Conservation (phyloP, 2,113 vertebrate genomes). For the Neotoma lepida region DNA sequence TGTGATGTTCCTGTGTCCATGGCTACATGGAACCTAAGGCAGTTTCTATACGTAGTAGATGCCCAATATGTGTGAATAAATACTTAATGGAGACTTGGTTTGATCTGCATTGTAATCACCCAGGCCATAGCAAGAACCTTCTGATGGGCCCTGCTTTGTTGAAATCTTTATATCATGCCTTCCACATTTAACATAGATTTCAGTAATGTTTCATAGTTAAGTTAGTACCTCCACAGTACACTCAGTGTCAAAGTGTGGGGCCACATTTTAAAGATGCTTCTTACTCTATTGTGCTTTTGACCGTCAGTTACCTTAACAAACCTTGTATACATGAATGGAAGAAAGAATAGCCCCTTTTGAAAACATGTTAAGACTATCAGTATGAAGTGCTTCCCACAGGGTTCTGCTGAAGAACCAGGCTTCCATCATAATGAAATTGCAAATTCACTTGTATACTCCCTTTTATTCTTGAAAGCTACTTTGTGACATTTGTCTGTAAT, state of each 20-base stretch:
- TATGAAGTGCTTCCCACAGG: slow-evolving; percentile 74
- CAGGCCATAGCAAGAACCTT: not conserved
- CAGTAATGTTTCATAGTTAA: slow-evolving; percentile 1
- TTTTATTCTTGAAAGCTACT: slow-evolving; percentile 70
- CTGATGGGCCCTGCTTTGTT: not conserved
- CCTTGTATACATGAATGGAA: slow-evolving; percentile 60
- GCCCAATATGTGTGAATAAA: not conserved
- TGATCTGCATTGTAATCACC: slow-evolving; percentile 42
- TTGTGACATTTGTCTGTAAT: slow-evolving; percentile 74
- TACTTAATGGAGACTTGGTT: slow-evolving; percentile 40
- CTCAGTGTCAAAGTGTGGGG: slow-evolving; percentile 46
- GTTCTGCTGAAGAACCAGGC: slow-evolving; percentile 54
- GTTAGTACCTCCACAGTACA: not conserved
- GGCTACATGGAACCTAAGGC: not conserved
- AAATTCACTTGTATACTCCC: slow-evolving; percentile 63
- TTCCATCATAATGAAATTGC: slow-evolving; percentile 70
- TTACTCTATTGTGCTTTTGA: slow-evolving; percentile 75
- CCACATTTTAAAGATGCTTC: slow-evolving; percentile 67
- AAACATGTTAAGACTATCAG: slow-evolving; percentile 21
- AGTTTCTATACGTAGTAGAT: not conserved
- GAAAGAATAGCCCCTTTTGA: slow-evolving; percentile 70
- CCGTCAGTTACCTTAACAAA: slow-evolving; percentile 66
- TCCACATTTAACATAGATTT: slow-evolving; percentile 42
- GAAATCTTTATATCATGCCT: slow-evolving; percentile 45
- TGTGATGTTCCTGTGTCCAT: not conserved